Conservation (phyloP, 1,140 invertebrate species). For the Cheumatopsyche charites region DNA sequence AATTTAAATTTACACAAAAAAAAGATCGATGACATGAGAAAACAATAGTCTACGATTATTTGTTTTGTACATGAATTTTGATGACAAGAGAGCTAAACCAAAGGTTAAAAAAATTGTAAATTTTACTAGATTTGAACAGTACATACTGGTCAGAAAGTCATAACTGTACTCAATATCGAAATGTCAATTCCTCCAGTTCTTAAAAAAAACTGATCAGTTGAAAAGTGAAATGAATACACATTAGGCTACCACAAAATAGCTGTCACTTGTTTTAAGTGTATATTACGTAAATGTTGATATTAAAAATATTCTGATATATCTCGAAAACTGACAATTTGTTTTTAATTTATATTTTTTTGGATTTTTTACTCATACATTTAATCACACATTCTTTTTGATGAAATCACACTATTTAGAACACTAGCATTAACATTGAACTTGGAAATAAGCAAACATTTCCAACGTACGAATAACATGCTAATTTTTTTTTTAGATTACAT, state of each 20-base stretch:
- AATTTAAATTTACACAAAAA: not conserved
- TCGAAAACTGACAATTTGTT: conserved; percentile 3
- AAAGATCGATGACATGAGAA: not conserved
- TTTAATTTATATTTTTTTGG: too few species aligned
- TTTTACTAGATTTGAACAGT: too few species aligned
- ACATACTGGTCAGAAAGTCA: too few species aligned
- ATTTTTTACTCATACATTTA: conserved; percentile 15
- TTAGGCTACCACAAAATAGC: too few species aligned
- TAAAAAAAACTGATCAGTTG: too few species aligned
- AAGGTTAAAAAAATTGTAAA: too few species aligned
- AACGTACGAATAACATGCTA: conserved; percentile 1
- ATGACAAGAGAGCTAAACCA: too few species aligned
- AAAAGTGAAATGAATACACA: too few species aligned
- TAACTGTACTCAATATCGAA: too few species aligned
- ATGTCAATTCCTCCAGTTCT: too few species aligned
- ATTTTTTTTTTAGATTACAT: conserved; percentile 27
- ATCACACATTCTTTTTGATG: conserved; percentile 17
- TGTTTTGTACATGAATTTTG: not conserved
- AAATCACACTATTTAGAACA: conserved; percentile 36
- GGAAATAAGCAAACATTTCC: conserved; percentile 30
- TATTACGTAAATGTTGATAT: conserved; percentile 8
- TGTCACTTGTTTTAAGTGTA: too few species aligned
- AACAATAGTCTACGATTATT: not conserved
- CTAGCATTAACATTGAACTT: conserved; percentile 20
- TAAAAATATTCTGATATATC: conserved; percentile 22